Conservation (phyloP, 1,140 invertebrate species). For the Thrips palmi region DNA sequence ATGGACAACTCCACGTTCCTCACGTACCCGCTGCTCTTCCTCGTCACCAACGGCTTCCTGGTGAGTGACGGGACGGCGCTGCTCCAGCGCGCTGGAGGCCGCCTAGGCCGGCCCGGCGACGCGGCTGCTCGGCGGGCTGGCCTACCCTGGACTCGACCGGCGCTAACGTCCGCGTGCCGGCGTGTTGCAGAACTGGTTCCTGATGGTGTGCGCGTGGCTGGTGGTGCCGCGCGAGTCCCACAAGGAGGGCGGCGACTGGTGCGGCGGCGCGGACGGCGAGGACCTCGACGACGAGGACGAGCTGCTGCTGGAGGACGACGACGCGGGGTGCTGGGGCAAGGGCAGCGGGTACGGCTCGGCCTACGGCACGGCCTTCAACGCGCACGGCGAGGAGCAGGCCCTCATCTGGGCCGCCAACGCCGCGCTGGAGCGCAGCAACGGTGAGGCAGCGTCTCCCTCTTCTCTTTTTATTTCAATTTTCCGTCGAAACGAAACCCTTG, state of each 20-base stretch:
- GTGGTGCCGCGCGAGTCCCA: constrained; percentile 12
- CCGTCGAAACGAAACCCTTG: too few species aligned
- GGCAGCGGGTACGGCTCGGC: too few species aligned
- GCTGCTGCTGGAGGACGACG: constrained; percentile 13
- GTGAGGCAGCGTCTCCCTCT: too few species aligned
- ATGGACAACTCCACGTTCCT: constrained; percentile 33
- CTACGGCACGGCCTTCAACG: too few species aligned
- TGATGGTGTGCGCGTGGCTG: constrained; percentile 18
- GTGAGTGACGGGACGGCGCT: constrained; percentile 9
- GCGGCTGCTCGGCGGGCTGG: background rate
- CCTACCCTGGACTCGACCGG: background rate
- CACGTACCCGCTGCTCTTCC: constrained; percentile 15
- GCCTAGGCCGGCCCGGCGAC: background rate
- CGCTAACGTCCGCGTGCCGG: background rate
- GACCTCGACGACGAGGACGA: constrained; percentile 12
- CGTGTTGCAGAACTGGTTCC: constrained; percentile 16
- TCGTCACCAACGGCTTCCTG: constrained; percentile 14
- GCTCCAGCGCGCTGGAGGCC: background rate
- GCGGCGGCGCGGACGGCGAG: constrained; percentile 15
- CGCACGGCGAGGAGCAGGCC: too few species aligned
- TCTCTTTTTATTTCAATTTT: too few species aligned
- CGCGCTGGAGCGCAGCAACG: too few species aligned
- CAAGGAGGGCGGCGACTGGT: constrained; percentile 15
- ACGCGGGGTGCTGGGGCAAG: too few species aligned
- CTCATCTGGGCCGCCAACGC: too few species aligned